phyloP scores from a whole-genome alignment of 2,888 invertebrate species.

The Theodoxus fluviatilis region DNA sequence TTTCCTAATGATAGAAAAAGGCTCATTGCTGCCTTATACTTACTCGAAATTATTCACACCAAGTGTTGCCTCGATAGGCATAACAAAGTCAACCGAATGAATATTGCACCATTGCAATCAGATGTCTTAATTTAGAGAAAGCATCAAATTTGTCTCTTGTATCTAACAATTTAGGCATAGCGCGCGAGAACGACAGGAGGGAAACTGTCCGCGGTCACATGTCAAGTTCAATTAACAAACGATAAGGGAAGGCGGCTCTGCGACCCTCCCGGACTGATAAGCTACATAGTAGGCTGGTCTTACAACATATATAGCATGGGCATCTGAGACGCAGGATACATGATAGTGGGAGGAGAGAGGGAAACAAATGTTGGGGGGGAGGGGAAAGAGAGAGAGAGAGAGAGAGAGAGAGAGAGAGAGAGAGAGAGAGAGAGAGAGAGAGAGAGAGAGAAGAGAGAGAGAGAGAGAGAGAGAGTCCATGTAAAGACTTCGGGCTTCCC shows the following conservation, averaged over 20 bases:
- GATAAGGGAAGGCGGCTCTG: too few relatives aligned
- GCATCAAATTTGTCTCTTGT: too few relatives aligned
- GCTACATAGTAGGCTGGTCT: too few relatives aligned
- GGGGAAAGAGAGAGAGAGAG: conserved; percentile 12
- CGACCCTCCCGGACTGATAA: too few relatives aligned
- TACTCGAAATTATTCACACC: too few relatives aligned
- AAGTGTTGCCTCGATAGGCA: too few relatives aligned
- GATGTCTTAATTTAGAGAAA: not conserved
- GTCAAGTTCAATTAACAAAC: too few relatives aligned
- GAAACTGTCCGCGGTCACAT: too few relatives aligned
- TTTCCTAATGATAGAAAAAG: too few relatives aligned
- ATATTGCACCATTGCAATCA: not conserved
- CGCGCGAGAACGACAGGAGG: not conserved
- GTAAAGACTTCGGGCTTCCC: too few relatives aligned
- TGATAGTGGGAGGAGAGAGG: not conserved
- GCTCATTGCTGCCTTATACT: too few relatives aligned
- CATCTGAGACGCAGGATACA: not conserved
- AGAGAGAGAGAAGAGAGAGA: not conserved
- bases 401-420: conserved; percentile 13
- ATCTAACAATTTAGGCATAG: too few relatives aligned
- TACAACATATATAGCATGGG: not conserved
- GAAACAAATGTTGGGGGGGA: not conserved
- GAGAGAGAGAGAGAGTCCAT: not conserved
- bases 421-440: conserved; percentile 10
- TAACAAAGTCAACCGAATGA: not conserved